Base-by-base conservation (phyloP, 1,140 invertebrate species). In the Solenopsis fugax region DNA sequence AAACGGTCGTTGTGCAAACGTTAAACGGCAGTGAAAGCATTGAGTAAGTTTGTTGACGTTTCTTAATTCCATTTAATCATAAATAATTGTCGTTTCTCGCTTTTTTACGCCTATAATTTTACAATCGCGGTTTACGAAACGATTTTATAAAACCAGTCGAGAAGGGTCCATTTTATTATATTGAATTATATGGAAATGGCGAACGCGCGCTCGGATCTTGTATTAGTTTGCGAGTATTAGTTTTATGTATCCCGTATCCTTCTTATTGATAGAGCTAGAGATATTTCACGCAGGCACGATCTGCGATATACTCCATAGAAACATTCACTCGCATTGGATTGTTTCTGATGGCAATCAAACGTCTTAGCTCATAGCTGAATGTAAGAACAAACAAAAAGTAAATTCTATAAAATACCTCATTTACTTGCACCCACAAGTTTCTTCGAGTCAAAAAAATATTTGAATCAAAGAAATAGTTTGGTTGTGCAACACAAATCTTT, bases 51-150 rank as follows among this genome's bases (percentile, higher is more conserved):
- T 24, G 24, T 21, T 45, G 21, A 67, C 21, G 13, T 80, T 67
- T 67, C 45, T 67, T 80, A 67, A 80, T 80, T 67, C 60, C 29
- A 9, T 67, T 24, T 67, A 80, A 80, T 67, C 76, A 67, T 67
- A 67, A 67, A 52, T 67, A 67, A 67, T 80, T 52, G 76, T 78
- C 21, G 45, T 80, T 80, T 37, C 76, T 50, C 45, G 45, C 76
- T 24, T 52, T 78, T 78, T 78, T 24, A 64, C 45, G 29, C n/a
- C 45, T 48, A 3, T 18, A 65, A 78, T 65, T 65, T 65, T 65
- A 34, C 76, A 65, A 50, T 52, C 58, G 41, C 29, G 60, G 41
- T 65, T 78, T 50, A 37, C 45, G 58, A 41, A 67, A 56, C 29
- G 10, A 67, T 80, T 80, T 80, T 80, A 67, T 50, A 67, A 80